Evolutionary conservation across 1,140 invertebrate genomes (phyloP), one percentile per base, ranked within the genome.

Genomic region (Nephotettix cincticeps): DNA sequence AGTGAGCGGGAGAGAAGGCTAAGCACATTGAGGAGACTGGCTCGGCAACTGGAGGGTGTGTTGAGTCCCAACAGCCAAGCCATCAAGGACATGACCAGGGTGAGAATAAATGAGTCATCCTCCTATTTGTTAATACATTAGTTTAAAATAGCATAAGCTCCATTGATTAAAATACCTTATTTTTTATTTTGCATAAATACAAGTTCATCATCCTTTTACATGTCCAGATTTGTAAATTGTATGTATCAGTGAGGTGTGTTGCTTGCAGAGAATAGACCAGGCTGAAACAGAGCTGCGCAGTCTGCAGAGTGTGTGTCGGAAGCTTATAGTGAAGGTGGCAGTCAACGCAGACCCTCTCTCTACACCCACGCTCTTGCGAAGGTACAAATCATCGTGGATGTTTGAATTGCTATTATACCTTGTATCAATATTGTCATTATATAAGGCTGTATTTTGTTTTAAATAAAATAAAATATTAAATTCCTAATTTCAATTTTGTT

Each of bases 251-350:
- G 19, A 6, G 14, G 9, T 56, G 13, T 65, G 64, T 45, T 47
- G 25, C 19, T 82, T 80, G 71, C 85, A 89, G 84, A 88, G 89
- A 71, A 89, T 93, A 81, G 89, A 89, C 72, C 86, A 89, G 72
- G 90, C 91, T n/a, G 91, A 93, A 78, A 87, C 86, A 63, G 91
- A 95, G 80, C 84, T 96, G 27, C 86, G 89, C 72, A 85, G 85
- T 23, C 80, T 94, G 21, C 92, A 93, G 79, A 87, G 89, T 70
- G 89, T 90, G n/a, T 95, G 93, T 75, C 84, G 91, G 1, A 88
- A 89, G 30, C 81, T 92, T 14, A 88, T 91, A 75, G 86, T 89
- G n/a, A 83, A 86, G 72, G 89, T 89, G 19, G 86, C 86, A 0
- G 85, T 84, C 19, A 85, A 84, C 72, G 80, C 82, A 9, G 83